These are phyloP conservation scores for Oncorhynchus gorbuscha DNA, from an alignment of 2,113 vertebrate species.

Conservation along the genomic window DNA sequence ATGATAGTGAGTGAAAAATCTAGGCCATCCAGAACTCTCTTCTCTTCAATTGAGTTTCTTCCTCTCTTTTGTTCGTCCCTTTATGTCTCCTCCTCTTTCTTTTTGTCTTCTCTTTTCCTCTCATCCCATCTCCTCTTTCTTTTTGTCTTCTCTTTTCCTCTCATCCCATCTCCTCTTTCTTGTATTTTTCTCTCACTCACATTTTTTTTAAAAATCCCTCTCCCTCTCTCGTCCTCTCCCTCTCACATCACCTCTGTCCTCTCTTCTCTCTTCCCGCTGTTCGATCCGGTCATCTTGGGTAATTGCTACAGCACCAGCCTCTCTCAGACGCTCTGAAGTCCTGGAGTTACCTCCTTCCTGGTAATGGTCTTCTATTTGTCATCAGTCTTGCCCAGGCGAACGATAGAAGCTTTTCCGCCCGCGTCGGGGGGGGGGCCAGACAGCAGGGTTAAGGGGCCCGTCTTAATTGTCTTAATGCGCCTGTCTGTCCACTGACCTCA, in stretches of 20 bases:
- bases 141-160: background rate
- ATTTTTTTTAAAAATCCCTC: background rate
- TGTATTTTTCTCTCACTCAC: background rate
- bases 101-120: background rate
- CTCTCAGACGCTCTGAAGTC: background rate
- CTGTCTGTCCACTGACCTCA: conserved; percentile 14
- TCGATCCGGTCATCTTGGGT: background rate
- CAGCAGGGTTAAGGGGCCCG: conserved; percentile 25
- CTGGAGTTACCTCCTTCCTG: background rate
- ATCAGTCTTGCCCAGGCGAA: conserved; percentile 6
- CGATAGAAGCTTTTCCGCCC: background rate
- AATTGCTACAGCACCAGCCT: background rate
- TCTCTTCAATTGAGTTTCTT: too few species aligned
- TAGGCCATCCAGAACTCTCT: background rate
- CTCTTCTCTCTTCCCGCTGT: background rate
- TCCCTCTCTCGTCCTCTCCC: background rate
- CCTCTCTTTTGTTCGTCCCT: too few species aligned
- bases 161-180: background rate
- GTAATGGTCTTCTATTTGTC: conserved; percentile 29
- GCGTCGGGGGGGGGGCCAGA: conserved; percentile 14
- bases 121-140: background rate
- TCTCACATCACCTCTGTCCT: background rate
- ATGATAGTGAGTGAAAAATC: background rate
- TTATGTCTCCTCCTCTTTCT: background rate
- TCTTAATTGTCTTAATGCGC: conserved; percentile 42